Evolutionary conservation across 1,140 invertebrate genomes (phyloP).

Genomic region (Drosophila nasuta): DNA sequence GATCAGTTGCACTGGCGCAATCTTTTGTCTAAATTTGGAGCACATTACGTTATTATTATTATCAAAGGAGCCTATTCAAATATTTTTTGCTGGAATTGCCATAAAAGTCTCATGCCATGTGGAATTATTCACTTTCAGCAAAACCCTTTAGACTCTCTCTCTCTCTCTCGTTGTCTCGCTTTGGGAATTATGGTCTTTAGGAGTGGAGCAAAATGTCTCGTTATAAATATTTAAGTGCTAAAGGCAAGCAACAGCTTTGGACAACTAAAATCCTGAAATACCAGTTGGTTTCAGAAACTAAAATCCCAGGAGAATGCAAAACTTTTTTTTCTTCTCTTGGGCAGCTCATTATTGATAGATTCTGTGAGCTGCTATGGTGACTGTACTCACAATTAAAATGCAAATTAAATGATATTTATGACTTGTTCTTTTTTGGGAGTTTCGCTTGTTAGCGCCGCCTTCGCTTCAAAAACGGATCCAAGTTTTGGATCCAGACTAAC

Average conservation of each 20-base stretch:
- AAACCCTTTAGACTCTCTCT: slow-evolving; percentile 4
- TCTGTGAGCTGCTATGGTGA: slow-evolving; percentile 32
- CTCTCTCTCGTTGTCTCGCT: not conserved
- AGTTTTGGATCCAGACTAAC: slow-evolving; percentile 13
- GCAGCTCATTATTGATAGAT: slow-evolving; percentile 34
- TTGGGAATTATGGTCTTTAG: not conserved
- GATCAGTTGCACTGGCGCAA: slow-evolving; percentile 4
- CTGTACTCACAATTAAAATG: slow-evolving; percentile 30
- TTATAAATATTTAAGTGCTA: slow-evolving; percentile 69
- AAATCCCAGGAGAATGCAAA: too few relatives aligned
- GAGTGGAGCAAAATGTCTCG: slow-evolving; percentile 28
- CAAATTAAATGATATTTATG: slow-evolving; percentile 16
- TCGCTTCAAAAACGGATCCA: not conserved
- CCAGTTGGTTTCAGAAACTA: too few relatives aligned
- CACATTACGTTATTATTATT: not conserved
- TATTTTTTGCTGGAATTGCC: not conserved
- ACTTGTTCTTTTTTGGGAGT: not conserved
- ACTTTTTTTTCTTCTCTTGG: too few relatives aligned
- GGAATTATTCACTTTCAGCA: not conserved
- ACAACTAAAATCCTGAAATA: slow-evolving; percentile 42
- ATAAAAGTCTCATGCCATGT: slow-evolving; percentile 1
- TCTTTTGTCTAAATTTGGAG: slow-evolving; percentile 16
- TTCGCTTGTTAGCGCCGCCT: not conserved
- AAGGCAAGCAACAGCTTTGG: slow-evolving; percentile 59
- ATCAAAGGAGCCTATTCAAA: not conserved